Base-by-base conservation (phyloP, 2,888 invertebrate genomes). In the Blastobasis lacticolella region DNA sequence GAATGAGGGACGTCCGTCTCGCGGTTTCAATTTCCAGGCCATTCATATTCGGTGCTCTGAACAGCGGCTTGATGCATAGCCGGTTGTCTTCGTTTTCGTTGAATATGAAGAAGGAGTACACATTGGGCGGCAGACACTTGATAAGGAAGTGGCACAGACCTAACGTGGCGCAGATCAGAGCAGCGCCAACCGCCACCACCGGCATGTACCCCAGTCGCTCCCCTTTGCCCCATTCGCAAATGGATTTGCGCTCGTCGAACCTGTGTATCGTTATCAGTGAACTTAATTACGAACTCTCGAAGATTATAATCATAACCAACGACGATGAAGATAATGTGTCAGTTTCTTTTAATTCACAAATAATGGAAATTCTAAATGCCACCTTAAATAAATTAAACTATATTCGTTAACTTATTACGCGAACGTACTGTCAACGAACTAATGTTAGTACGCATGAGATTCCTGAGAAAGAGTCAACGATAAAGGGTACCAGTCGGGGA, bases 11-110 rank as follows among this genome's bases (percentile, higher is more conserved):
- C 1, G 47, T 55, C 10, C 61, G 67, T 49, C 58, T 75, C 6
- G 57, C 46, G 41, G 51, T 59, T 3, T 75, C 70, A 1, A 65
- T 52, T 38, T 64, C 64, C 36, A 54, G 49, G 0, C 56, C 55
- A 0, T 53, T 40, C 6, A 50, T 45, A 0, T 58, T 67, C 4
- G 71, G 66, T 0, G 66, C 50, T 10, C 48, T 61, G 53, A 69
- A 71, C 4, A 73, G 50, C 0, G 66, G 64, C 56, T 61, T 79
- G 9, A 86, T 73, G 54, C 78, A 78, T 0, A 87, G 70, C 10
- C 87, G 64, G 60, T 87, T 87, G 62, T 86, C 87, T 56, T 86
- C 87, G 50, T 86, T 86, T 0, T 75, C 76, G 54, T 85, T 85
- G 63, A 85, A 87, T 46, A 86, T 80, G 61, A 85, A 87, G 67